Evolutionary conservation across 2,888 invertebrate species (phyloP).

Genomic region (Serrognathus titanus): DNA sequence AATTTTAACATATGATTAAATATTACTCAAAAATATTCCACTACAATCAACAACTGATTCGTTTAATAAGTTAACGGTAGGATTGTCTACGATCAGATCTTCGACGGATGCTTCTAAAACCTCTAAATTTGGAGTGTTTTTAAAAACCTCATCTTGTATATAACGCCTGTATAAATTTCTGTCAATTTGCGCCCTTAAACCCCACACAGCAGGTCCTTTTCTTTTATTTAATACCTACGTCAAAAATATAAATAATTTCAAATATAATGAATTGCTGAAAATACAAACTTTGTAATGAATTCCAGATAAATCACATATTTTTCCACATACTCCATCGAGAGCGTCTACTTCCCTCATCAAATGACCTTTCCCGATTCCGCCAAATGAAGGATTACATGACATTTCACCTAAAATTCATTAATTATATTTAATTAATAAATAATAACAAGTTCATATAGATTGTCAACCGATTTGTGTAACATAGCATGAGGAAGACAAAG

Average conservation of each 20-base stretch:
- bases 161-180: conserved; percentile 71
- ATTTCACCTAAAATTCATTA: conserved; percentile 67
- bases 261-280: neutral
- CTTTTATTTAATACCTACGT: conserved; percentile 66
- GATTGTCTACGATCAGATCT: conserved; percentile 63
- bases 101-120: conserved; percentile 73
- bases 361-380: conserved; percentile 89
- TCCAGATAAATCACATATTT: conserved; percentile 78
- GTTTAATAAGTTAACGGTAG: conserved; percentile 27
- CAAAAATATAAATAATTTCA: conserved; percentile 9
- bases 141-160: conserved; percentile 68
- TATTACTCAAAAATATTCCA: conserved; percentile 54
- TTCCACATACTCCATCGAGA: conserved; percentile 77
- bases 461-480: too few relatives aligned
- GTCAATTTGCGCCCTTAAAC: conserved; percentile 85
- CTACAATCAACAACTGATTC: conserved; percentile 42
- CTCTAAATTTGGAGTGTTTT: conserved; percentile 60
- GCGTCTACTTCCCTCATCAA: conserved; percentile 85
- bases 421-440: neutral
- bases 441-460: too few relatives aligned
- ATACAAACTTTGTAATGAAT: conserved; percentile 68
- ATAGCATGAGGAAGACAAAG: too few relatives aligned
- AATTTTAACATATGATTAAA: neutral
- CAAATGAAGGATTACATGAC: conserved; percentile 93
- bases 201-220: conserved; percentile 89